Evolutionary conservation across 2,113 vertebrate species (phyloP), one percentile per base, ranked within the genome.

Genomic region (Cyrtonyx montezumae): DNA sequence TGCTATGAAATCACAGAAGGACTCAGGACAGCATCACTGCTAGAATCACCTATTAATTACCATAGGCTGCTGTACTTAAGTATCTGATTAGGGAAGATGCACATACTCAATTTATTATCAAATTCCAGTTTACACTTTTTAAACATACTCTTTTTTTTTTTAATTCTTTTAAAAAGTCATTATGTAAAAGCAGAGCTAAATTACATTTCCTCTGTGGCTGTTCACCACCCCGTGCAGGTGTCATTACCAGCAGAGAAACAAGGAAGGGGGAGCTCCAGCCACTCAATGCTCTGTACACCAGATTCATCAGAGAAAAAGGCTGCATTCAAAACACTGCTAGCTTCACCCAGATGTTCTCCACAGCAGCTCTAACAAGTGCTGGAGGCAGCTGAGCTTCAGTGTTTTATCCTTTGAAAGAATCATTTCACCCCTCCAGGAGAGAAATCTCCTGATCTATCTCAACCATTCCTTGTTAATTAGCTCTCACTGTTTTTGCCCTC

Each of bases 391-490:
- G 15, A 90, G 79, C 59, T 74, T 90, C 69, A 51, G 34, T 79
- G 55, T 59, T 15, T 58, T 58, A 58, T 58, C 32, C 69, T 79
- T 81, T 55, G 65, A 59, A 65, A 65, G 70, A 69, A 65, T 55
- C 32, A 78, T 69, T 81, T 77, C 66, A 78, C 45, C 75, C 78
- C 66, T 69, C 83, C 61, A 49, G 70, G 40, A 53, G 17, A 87
- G 66, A 58, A 84, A 65, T 26, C 43, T 34, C 40, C 74, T 68
- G 48, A n/a, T 78, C 79, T 84, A 93, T 63, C 92, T 80, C 78
- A 94, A 30, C 70, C 75, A 6, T 84, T 36, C 61, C 61, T 71
- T 56, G 42, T 42, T 89, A 94, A 94, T 91, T 79, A 91, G 58
- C 69, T 92, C 74, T 71, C 43, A 68, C 67, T 91, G 67, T 79